Base-by-base conservation (phyloP, 2,888 invertebrate species). In the Lucinisca nassula region DNA sequence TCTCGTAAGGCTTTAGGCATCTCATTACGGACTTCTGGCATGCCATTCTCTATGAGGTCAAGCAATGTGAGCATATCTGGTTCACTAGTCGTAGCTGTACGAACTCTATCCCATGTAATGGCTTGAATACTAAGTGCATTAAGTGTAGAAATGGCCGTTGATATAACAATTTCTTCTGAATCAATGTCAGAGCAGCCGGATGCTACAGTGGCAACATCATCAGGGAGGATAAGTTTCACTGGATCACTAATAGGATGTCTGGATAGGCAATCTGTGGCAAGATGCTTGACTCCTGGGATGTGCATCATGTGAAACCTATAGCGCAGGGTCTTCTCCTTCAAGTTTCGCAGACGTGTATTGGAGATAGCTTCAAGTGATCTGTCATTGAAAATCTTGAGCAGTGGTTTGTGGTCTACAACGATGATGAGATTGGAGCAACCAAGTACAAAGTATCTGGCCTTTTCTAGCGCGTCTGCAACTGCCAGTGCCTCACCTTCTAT, bases 31-130 rank as follows among this genome's bases (percentile, higher is more conserved):
- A n/a, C n/a, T 17, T 80, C 70, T 0, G 84, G 82, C 24, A 88
- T 61, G 27, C 85, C 84, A 21, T 45, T 27, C 40, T 84, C 87
- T 21, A 82, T 79, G 6, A 88, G 21, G 6, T 75, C 55, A 10
- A 87, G 24, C 14, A 89, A 83, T 4, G 70, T 70, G 3, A 82
- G 10, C 85, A 92, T 85, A 45, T 82, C 51, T 1, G 80, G n/a
- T 45, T 90, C 92, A 81, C 91, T 90, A 14, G 85, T 37, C 14
- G 90, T 92, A 0, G 84, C 87, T 6, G 70, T 73, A 0, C 87
- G 76, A 21, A 90, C 82, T 67, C 74, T 77, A 37, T 92, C 90
- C 92, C 92, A 92, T 24, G 91, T 92, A 49, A 92, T 49, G 1
- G 82, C 40, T 40, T 37, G 21, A 51, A 10, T 14, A 51, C 51